These are phyloP conservation scores for Sebastes vulpes DNA, from an alignment of 2,797 vertebrate genomes.

Conservation along the genomic window DNA sequence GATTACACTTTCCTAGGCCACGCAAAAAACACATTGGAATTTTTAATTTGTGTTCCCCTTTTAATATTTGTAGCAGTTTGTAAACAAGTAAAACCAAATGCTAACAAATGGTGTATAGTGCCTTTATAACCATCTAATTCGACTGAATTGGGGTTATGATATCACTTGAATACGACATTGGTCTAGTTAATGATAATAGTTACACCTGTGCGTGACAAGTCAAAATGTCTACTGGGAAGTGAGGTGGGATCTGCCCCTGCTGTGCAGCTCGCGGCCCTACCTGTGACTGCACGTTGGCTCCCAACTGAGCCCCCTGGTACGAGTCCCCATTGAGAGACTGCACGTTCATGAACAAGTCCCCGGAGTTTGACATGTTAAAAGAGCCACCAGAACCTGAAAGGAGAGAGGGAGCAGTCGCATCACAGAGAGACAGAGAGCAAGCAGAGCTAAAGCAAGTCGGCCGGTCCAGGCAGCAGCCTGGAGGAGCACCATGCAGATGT, in stretches of 20 bases:
- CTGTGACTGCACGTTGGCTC: conserved; percentile 99
- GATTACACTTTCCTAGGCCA: accelerated
- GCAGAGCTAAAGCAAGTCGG: conserved; percentile 56
- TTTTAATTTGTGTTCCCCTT: background rate
- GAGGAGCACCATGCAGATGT: conserved; percentile 82
- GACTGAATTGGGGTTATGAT: background rate
- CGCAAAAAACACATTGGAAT: no score
- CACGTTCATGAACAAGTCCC: conserved; percentile 99
- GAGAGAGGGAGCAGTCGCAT: conserved; percentile 91
- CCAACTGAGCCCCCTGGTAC: conserved; percentile 99
- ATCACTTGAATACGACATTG: background rate
- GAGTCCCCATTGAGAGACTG: conserved; percentile 99
- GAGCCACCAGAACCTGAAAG: conserved; percentile 99
- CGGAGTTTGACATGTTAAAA: conserved; percentile 99
- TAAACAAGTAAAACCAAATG: background rate
- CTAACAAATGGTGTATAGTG: background rate
- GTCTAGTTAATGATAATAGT: background rate
- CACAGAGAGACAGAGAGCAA: conserved; percentile 85
- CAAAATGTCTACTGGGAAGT: background rate
- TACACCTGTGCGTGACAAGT: background rate
- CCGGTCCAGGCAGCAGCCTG: conserved; percentile 18
- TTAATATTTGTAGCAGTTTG: background rate
- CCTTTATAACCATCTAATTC: background rate
- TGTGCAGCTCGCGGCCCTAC: conserved; percentile 76
- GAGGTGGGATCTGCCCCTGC: conserved; percentile 8